Evolutionary conservation across 2,113 vertebrate genomes (phyloP), one percentile per base, ranked within the genome.

Genomic region (Probosciger aterrimus): DNA sequence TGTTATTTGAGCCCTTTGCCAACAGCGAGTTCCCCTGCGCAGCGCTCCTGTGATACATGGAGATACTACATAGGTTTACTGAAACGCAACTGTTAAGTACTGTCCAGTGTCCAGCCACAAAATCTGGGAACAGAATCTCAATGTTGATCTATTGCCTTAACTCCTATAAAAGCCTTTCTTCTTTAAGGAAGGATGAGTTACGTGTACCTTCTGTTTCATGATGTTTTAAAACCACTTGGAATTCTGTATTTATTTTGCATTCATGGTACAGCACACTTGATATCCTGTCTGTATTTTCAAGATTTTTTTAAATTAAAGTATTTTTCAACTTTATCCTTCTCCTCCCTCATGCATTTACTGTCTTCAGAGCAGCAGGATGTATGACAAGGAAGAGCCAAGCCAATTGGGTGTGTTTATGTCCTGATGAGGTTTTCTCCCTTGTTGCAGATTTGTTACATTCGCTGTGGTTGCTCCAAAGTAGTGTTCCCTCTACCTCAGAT

Each of bases 401-500:
- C 44, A 28, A 73, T 1, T 5, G 30, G 16, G 5, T 16, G n/a
- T 31, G n/a, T 69, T 76, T 14, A 4, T 1, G 8, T 57, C 41
- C 31, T 0, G 3, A 59, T 0, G 3, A 59, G 17, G 67, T 13
- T 50, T 74, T 46, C 27, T 35, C 27, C 53, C 49, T 53, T 24
- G 6, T 10, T 65, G 62, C 55, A 62, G 18, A 37, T 35, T 7
- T 30, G 33, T 59, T 22, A 20, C 12, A 4, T 20, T 39, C 43
- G 37, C 82, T 43, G 78, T 4, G 20, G 39, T 15, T 46, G 15
- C 44, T 79, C 24, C 44, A 64, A 17, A 86, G 12, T 0, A 18
- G 25, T 1, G 1, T 47, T 25, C 46, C 28, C n/a, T 35, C 31
- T 25, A 24, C 67, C 41, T 28, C 5, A 0, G 39, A 16, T 6